These are phyloP conservation scores for Propithecus deckenii DNA, from an alignment of 2,797 vertebrate genomes.

Conservation along the genomic window DNA sequence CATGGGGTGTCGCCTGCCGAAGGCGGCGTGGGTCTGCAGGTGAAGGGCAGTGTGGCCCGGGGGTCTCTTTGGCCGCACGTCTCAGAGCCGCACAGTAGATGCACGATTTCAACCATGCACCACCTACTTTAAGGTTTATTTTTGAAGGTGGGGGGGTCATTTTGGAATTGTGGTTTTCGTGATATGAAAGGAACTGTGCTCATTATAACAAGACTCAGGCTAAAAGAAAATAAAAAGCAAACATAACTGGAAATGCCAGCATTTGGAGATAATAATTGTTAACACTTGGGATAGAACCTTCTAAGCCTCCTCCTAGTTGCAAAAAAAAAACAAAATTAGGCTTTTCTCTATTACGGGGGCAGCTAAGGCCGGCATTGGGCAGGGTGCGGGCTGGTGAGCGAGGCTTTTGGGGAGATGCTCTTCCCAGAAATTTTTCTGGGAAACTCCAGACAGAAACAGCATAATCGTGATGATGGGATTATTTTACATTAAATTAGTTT, in stretches of 20 bases:
- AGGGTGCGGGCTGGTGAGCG: background rate
- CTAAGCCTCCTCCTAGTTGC: background rate
- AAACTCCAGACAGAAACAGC: background rate
- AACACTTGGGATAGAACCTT: background rate
- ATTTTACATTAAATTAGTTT: background rate
- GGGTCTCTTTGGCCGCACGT: background rate
- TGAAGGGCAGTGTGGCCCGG: background rate
- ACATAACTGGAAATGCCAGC: background rate
- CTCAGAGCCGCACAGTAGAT: background rate
- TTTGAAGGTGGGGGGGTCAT: background rate
- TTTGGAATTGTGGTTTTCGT: constrained; percentile 1
- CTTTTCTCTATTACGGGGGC: background rate
- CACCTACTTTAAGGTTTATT: background rate
- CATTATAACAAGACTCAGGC: background rate
- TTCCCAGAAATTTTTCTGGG: background rate
- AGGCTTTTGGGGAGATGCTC: background rate
- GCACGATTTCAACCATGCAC: background rate
- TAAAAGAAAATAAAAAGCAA: constrained; percentile 7
- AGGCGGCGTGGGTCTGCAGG: background rate
- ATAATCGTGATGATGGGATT: background rate
- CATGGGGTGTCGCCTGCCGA: accelerated
- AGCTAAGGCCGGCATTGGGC: background rate
- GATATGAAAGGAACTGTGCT: background rate
- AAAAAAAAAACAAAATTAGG: background rate
- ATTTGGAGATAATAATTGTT: background rate